Base-by-base conservation (phyloP, 2,888 invertebrate genomes). In the Scrobipalpa atriplicella region DNA sequence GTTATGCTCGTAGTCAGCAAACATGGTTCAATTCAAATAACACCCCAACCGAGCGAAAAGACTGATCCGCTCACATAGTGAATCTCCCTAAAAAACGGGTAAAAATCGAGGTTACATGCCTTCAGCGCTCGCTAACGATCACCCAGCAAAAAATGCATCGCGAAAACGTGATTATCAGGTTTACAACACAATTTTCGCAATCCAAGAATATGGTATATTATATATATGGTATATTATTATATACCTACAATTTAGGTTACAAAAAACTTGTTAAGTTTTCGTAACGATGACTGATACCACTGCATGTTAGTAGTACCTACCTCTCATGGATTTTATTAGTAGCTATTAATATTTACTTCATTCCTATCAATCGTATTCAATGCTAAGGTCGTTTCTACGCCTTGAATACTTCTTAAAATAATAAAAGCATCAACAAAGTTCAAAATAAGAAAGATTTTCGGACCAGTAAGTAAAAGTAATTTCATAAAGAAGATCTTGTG, bases 121-220 rank as follows among this genome's bases (percentile, higher is more conserved):
- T 62, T 18, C 18, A 16, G 19, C 39, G 29, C 38, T 41, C 61
- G 41, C 61, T 62, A 62, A 62, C 61, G 61, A 62, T 41, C 61
- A 41, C 18, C 5, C 18, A 41, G 38, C 19, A 62, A 62, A 62
- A 62, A 39, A 62, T 62, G 43, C 61, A 62, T 43, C 41, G 41
- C 10, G 18, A 21, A 62, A 39, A 43, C 13, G 41, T 6, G 19
- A 38, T 41, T 62, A 39, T 62, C 13, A 62, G 61, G 43, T 16
- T 18, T 62, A 43, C 41, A 43, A 11, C 19, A 56, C 21, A 18
- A 47, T 56, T 56, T 21, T 19, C 54, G 54, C 21, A 56, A 21
- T 6, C 21, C 21, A 21, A 21, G n/a, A n/a, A 47, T 47, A n/a
- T n/a, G n/a, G n/a, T n/a, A n/a, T n/a, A n/a, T n/a, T n/a, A n/a